phyloP scores from a whole-genome alignment of 2,113 vertebrate genomes.

The Ranitomeya variabilis region DNA sequence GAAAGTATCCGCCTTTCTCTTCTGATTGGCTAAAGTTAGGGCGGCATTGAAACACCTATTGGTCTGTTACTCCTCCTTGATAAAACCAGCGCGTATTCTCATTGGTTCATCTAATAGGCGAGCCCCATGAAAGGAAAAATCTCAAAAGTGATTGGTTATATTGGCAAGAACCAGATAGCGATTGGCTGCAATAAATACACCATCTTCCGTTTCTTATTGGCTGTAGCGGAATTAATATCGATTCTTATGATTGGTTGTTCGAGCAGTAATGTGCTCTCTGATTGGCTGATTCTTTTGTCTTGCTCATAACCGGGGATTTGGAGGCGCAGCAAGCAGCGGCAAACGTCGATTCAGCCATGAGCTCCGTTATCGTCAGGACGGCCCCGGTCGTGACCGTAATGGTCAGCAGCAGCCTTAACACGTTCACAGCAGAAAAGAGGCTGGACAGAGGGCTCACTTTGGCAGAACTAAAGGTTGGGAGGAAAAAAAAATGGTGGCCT shows the following conservation, averaged over 20 bases:
- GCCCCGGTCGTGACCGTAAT: slow-evolving; percentile 77
- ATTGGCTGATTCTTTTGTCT: slow-evolving; percentile 8
- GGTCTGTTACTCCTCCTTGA: neutral
- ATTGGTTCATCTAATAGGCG: neutral
- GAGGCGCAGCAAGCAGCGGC: neutral
- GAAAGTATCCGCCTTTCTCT: neutral
- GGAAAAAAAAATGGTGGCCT: slow-evolving; percentile 50
- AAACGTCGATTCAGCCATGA: slow-evolving; percentile 65
- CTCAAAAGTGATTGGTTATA: neutral
- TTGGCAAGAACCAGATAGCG: neutral
- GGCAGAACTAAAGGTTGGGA: slow-evolving; percentile 83
- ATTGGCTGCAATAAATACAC: neutral
- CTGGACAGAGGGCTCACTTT: slow-evolving; percentile 80
- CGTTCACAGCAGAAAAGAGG: slow-evolving; percentile 74
- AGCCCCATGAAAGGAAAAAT: no score
- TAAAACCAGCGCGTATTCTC: neutral
- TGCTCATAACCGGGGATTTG: neutral
- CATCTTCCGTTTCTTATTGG: neutral
- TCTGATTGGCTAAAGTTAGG: neutral
- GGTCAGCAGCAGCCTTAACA: slow-evolving; percentile 79
- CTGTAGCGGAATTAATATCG: neutral
- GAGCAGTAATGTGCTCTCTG: neutral
- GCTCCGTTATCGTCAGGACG: slow-evolving; percentile 65
- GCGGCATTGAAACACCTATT: neutral
- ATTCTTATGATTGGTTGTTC: neutral